Base-by-base conservation (phyloP, 1,140 invertebrate genomes). In the Lucilia cuprina region DNA sequence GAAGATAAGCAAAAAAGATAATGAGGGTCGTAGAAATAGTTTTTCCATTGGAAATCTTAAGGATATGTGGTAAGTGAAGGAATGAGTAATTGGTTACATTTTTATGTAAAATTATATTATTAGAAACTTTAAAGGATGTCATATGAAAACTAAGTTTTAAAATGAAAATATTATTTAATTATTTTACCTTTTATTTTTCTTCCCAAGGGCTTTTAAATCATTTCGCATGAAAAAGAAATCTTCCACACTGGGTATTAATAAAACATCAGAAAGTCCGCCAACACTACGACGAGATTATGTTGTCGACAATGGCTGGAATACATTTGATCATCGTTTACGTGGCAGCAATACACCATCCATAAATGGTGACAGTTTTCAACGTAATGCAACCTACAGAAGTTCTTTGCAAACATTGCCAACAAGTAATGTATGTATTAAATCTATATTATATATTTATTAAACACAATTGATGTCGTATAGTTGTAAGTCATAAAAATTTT, bases 11-110 rank as follows among this genome's bases (percentile, higher is more conserved):
- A 86, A 89, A 82, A 85, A 86, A 47, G 78, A 84, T 86, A 30
- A 80, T 10, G 49, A 82, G 25, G 90, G 88, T 10, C 91, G 93
- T 84, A 91, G 92, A 25, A 93, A 92, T 86, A 94, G 93, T 88
- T 93, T 94, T 86, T 93, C 91, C 25, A 91, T 94, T 78, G 91
- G 91, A 74, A 92, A 93, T 82, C 89, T 94, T 50, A 92, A 93
- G 86, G 93, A 93, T 86, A 86, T 93, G 12, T 93, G 91, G 89
- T 93, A 92, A 88, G 92, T 92, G 25, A 3, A 30, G 25, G 70
- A 47, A 49, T n/a, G 14, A 7, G 41, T 41, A 41, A 41, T 8
- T 41, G 2, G 0, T 41, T 41, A 41, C 0, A 7, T 49, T 17
- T 12, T 47, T n/a, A 30, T n/a, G n/a, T 30, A 30, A 30, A 30